These are phyloP conservation scores for Gonocerus acuteangulatus DNA, from an alignment of 2,888 invertebrate genomes.

Conservation along the genomic window DNA sequence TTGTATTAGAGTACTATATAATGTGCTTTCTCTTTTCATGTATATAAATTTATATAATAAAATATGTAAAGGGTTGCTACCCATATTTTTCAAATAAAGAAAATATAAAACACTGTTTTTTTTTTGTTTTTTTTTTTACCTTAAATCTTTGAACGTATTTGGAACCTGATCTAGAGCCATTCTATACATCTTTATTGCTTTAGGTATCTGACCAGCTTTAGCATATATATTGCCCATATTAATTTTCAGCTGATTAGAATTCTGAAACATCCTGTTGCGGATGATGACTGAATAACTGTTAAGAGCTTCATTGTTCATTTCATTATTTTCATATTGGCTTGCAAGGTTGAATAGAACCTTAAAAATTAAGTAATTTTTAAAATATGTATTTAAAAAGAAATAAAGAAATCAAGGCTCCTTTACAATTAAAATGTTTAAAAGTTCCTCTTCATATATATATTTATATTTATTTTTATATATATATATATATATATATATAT, in stretches of 20 bases:
- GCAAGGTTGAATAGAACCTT: constrained; percentile 94
- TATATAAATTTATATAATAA: too few species aligned
- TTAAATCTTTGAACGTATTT: constrained; percentile 83
- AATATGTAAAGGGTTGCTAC: too few species aligned
- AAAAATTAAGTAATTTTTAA: constrained; percentile 31
- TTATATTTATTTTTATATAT: too few species aligned
- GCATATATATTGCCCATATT: constrained; percentile 99
- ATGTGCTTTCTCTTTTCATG: too few species aligned
- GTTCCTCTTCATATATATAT: too few species aligned
- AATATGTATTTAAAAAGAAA: background rate
- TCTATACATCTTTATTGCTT: constrained; percentile 93
- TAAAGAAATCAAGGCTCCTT: too few species aligned
- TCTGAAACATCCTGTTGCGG: constrained; percentile 86
- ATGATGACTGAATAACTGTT: constrained; percentile 93
- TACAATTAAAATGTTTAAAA: too few species aligned
- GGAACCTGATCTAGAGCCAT: constrained; percentile 98
- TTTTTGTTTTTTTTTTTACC: too few species aligned
- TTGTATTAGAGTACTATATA: too few species aligned
- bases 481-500: too few species aligned
- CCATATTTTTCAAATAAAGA: too few species aligned
- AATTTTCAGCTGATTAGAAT: constrained; percentile 86
- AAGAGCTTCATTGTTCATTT: constrained; percentile 90
- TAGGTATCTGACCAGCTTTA: constrained; percentile 84
- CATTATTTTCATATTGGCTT: constrained; percentile 87
- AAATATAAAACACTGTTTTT: too few species aligned